Conservation (phyloP, 2,797 vertebrate species). For the Botia kubotai region DNA sequence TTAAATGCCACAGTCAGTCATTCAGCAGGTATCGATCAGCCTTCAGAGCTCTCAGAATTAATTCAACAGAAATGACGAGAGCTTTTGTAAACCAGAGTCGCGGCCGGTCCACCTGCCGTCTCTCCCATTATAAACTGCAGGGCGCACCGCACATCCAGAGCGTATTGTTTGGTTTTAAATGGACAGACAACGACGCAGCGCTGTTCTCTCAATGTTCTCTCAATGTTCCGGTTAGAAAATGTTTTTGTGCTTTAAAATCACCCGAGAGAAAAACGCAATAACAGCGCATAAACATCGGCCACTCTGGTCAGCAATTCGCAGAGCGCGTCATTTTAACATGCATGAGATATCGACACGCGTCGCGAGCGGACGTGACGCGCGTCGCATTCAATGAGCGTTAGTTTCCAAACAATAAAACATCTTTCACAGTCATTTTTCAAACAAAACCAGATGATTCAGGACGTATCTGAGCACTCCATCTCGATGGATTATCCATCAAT, state of each 20-base stretch:
- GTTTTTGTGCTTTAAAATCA: slow-evolving; percentile 29
- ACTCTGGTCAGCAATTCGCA: neutral
- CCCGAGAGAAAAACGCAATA: neutral
- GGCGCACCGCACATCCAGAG: neutral
- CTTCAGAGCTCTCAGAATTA: slow-evolving; percentile 17
- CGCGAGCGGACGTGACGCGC: neutral
- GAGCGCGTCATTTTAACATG: slow-evolving; percentile 16
- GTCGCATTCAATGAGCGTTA: neutral
- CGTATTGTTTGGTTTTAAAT: slow-evolving; percentile 17
- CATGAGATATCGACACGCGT: slow-evolving; percentile 41
- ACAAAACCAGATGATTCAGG: neutral
- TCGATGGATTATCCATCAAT: slow-evolving; percentile 18
- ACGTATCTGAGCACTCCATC: slow-evolving; percentile 15
- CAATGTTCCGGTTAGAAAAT: slow-evolving; percentile 13
- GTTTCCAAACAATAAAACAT: slow-evolving; percentile 8
- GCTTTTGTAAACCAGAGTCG: slow-evolving; percentile 27
- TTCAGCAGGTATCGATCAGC: slow-evolving; percentile 62
- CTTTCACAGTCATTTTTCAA: slow-evolving; percentile 12
- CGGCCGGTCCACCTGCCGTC: neutral
- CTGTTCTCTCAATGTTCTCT: neutral
- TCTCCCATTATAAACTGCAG: slow-evolving; percentile 9
- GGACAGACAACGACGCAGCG: neutral
- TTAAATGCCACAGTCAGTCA: slow-evolving; percentile 63
- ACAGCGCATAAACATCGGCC: slow-evolving; percentile 18
- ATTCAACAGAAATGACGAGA: slow-evolving; percentile 35